Evolutionary conservation across 1,140 invertebrate species (phyloP).

Genomic region (Drosophila elegans): DNA sequence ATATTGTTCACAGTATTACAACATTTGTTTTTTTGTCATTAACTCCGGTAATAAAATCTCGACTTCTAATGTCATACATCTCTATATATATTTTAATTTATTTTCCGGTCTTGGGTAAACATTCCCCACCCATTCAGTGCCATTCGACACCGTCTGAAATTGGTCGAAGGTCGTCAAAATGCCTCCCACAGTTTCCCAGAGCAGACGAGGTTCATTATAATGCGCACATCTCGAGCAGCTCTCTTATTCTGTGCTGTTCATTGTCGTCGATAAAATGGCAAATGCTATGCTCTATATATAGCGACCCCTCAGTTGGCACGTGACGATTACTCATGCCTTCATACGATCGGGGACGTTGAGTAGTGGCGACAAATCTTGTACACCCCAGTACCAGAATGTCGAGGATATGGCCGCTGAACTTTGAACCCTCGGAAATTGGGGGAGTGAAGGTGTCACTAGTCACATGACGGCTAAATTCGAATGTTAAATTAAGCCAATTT

Average conservation of each 20-base stretch:
- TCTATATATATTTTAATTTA: neutral
- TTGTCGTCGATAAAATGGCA: conserved; percentile 50
- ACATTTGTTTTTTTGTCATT: too few relatives aligned
- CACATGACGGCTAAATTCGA: conserved; percentile 36
- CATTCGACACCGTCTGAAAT: conserved; percentile 7
- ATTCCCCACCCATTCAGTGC: conserved; percentile 6
- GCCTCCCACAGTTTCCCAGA: conserved; percentile 17
- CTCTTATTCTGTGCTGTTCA: conserved; percentile 22
- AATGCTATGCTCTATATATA: conserved; percentile 62
- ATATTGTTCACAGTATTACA: too few relatives aligned
- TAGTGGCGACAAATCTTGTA: conserved; percentile 30
- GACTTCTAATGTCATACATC: too few relatives aligned
- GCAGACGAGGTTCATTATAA: conserved; percentile 27
- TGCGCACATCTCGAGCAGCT: conserved; percentile 45
- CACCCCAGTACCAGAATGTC: conserved; percentile 6
- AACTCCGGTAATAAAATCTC: too few relatives aligned
- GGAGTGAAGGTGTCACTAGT: conserved; percentile 30
- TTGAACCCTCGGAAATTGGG: conserved; percentile 20
- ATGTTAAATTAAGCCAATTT: conserved; percentile 48
- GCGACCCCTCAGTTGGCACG: conserved; percentile 56
- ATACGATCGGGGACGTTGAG: neutral
- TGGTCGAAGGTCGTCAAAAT: conserved; percentile 17
- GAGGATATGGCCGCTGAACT: conserved; percentile 34
- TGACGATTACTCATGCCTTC: conserved; percentile 65
- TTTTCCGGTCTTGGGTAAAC: neutral